These are phyloP conservation scores for Lagocephalus sceleratus DNA, from an alignment of 2,797 vertebrate species.

Conservation along the genomic window DNA sequence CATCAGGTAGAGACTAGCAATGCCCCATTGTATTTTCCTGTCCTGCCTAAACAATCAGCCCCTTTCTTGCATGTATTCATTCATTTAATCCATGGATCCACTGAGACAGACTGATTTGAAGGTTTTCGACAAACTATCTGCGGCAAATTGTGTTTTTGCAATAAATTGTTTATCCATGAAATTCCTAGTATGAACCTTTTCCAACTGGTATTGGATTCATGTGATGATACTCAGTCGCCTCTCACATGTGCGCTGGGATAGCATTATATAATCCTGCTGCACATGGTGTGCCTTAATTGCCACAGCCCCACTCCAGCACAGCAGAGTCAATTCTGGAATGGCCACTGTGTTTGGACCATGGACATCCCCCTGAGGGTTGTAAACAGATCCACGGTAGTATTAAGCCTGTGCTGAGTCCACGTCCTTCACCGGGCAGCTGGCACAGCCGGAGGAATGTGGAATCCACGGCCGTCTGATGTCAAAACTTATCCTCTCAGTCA, in stretches of 20 bases:
- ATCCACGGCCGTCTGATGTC: constrained; percentile 14
- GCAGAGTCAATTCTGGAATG: constrained; percentile 36
- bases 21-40: constrained; percentile 39
- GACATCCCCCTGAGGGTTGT: constrained; percentile 49
- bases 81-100: constrained; percentile 5
- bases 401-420: constrained; percentile 48
- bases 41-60: constrained; percentile 19
- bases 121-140: neutral
- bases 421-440: constrained; percentile 35
- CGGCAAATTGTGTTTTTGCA: too few relatives aligned
- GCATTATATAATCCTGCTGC: constrained; percentile 43
- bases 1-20: constrained; percentile 88
- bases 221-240: constrained; percentile 5
- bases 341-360: constrained; percentile 29
- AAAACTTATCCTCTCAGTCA: constrained; percentile 11
- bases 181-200: too few relatives aligned
- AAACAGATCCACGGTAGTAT: constrained; percentile 66
- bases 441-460: constrained; percentile 3
- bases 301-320: constrained; percentile 19
- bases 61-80: constrained; percentile 2
- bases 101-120: constrained; percentile 47
- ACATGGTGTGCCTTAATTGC: constrained; percentile 17
- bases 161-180: too few relatives aligned
- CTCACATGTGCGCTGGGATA: constrained; percentile 20
- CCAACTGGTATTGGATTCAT: constrained; percentile 8